Base-by-base conservation (phyloP, 2,888 invertebrate species). In the Autographa pulchrina region DNA sequence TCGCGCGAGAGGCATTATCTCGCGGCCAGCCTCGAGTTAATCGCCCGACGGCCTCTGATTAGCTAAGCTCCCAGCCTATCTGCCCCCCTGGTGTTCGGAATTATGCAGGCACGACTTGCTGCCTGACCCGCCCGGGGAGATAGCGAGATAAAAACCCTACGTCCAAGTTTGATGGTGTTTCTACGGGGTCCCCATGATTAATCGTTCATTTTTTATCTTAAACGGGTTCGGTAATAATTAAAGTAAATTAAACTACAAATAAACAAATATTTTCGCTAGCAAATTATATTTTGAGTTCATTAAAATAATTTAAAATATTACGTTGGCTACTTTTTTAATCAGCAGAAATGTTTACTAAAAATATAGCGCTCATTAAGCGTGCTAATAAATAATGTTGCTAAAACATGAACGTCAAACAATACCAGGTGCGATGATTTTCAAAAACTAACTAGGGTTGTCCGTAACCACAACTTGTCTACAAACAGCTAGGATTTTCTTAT, bases 1-100 rank as follows among this genome's bases (percentile, higher is more conserved):
- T 95, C 94, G 95, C 91, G 92, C 94, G 94, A 90, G 91, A 91
- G 92, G 92, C 91, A 93, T 95, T 95, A 94, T 94, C 95, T 93
- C 91, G 89, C 88, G 91, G 85, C 88, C 91, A 89, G 89, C 86
- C 85, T 86, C 87, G 90, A 90, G 90, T 93, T 94, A 94, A 95
- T 94, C 93, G 92, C 90, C 93, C 93, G 91, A 85, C 89, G 91
- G 91, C 87, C 89, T 88, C 92, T 94, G 95, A 95, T 95, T 94
- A 94, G 92, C 93, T 93, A 94, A 94, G 94, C 94, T 92, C 91
- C 90, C 88, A 86, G 87, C 88, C 85, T 90, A 89, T 92, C 90
- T 93, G 90, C 83, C 88, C 89, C 92, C 93, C 92, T 92, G 91
- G 92, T 92, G 86, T 84, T 84, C 81, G 82, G 90, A 88, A 94